Base-by-base conservation (phyloP, 2,888 invertebrate species). In the Nasonovia ribisnigri region DNA sequence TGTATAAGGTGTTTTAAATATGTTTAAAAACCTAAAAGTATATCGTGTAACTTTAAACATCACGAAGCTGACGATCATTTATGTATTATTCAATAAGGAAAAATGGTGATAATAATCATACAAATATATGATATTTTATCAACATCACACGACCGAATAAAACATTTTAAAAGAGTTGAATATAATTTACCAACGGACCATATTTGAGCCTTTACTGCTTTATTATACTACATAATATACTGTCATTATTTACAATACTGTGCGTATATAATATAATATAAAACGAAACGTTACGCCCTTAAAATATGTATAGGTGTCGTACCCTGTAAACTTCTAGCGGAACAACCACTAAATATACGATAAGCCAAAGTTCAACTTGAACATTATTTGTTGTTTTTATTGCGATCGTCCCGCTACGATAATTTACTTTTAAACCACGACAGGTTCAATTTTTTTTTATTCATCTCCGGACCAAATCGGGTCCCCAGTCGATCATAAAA, bases 361-460 rank as follows among this genome's bases (percentile, higher is more conserved):
- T 88, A 92, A 87, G 92, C 51, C 67, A 51, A 88, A 92, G 92
- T 92, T 88, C 29, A 88, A 88, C 67, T 67, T 29, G 67, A 67
- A 48, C 67, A 29, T 87, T 89, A 29, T 87, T 89, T 67, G 60
- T 48, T 92, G 67, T 51, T 92, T 92, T 92, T 92, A 88, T 87
- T 92, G 46, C 91, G n/a, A 84, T 86, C 91, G 57, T 57, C 26
- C 57, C 42, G 84, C 91, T 91, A n/a, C 46, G 29, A 42, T 89
- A 92, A 92, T 88, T 92, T 92, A 92, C 51, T 88, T 88, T 51
- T 88, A 88, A 88, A 92, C 92, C 42, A 67, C 51, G 92, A 92
- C 67, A 92, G 92, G 88, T 92, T 92, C 87, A 92, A 92, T 88
- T 92, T 88, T 92, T 91, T 87, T 91, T 91, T 92, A 92, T 92